A percentile compares a stretch with the other conserved stretches of the same genome.
Evolutionary conservation across 2,113 vertebrate species (phyloP).

Genomic region (Vimba vimba): DNA sequence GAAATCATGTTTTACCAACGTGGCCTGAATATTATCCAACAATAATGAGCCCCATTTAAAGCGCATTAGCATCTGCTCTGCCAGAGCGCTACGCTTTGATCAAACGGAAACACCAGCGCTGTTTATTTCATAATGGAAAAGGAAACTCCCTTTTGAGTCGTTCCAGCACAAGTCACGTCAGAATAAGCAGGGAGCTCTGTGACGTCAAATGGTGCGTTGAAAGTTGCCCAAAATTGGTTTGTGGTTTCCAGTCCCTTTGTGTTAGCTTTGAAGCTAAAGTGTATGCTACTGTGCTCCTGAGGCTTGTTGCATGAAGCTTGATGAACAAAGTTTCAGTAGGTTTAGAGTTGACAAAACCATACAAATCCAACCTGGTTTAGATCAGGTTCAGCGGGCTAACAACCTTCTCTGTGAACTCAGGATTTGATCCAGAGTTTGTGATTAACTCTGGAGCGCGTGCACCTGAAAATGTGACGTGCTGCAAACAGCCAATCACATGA

Average conservation of each 20-base stretch:
- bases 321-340: no score
- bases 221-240: not conserved
- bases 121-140: conserved; percentile 19
- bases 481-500: no score
- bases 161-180: conserved; percentile 15
- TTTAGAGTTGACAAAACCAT: no score
- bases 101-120: not conserved
- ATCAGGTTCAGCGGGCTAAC: no score
- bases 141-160: not conserved
- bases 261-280: not conserved
- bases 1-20: conserved; percentile 6
- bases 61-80: conserved; percentile 18
- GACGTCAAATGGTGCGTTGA: not conserved
- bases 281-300: not conserved
- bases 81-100: not conserved
- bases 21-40: conserved; percentile 21
- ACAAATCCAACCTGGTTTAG: no score
- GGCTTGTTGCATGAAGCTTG: no score
- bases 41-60: conserved; percentile 38
- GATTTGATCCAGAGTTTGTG: no score
- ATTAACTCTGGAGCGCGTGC: no score
- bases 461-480: no score
- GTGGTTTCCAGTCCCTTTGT: not conserved
- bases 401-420: no score
- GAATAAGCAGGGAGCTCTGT: not conserved